Evolutionary conservation across 2,113 vertebrate genomes (phyloP).

Genomic region (Calypte anna): DNA sequence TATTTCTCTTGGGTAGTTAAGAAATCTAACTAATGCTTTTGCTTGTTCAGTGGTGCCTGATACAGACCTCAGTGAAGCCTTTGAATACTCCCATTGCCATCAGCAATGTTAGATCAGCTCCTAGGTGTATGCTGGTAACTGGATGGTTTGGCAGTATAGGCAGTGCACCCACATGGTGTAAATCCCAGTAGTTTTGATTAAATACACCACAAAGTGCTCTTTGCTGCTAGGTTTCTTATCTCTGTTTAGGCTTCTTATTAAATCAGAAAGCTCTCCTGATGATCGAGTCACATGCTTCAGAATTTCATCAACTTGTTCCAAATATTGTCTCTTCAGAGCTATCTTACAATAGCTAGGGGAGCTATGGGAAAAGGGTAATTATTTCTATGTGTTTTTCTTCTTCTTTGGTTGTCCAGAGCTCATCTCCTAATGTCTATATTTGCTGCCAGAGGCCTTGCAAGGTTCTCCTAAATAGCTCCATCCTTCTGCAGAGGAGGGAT

Average conservation of each 20-base stretch:
- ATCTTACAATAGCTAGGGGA: not conserved
- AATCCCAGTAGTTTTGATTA: not conserved
- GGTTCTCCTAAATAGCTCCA: not conserved
- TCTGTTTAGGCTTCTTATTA: not conserved
- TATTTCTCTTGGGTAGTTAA: not conserved
- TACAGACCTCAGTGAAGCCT: not conserved
- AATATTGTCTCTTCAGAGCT: not conserved
- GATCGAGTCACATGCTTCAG: not conserved
- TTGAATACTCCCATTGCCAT: not conserved
- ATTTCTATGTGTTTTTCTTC: not conserved
- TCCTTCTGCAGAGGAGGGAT: not conserved
- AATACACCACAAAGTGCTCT: not conserved
- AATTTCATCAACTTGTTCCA: not conserved
- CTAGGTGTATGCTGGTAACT: not conserved
- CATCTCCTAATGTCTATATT: not conserved
- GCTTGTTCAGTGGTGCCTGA: not conserved
- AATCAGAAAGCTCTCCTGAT: not conserved
- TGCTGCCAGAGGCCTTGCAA: not conserved
- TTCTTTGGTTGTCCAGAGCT: not conserved
- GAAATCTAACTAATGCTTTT: not conserved
- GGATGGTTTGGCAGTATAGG: not conserved
- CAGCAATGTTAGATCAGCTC: not conserved
- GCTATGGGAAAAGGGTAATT: not conserved
- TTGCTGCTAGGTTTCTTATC: not conserved
- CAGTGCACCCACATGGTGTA: not conserved